phyloP scores from a whole-genome alignment of 2,113 vertebrate species.

The Dromiciops gliroides region DNA sequence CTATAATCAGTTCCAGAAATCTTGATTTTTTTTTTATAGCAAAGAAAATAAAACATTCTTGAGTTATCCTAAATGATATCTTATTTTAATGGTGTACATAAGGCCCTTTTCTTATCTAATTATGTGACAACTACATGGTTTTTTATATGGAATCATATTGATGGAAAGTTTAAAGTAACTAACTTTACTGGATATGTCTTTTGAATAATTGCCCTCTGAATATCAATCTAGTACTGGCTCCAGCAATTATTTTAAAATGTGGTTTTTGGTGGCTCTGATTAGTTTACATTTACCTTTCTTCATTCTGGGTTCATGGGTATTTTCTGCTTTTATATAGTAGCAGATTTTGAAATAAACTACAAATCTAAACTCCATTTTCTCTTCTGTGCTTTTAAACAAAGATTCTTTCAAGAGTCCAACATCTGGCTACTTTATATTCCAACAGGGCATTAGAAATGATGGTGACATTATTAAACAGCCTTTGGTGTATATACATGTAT shows the following conservation, averaged over 20 bases:
- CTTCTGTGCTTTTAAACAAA: not conserved
- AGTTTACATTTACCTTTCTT: not conserved
- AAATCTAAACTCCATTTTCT: constrained; percentile 1
- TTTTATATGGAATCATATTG: constrained; percentile 13
- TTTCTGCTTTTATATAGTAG: not conserved
- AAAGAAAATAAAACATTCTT: constrained; percentile 52
- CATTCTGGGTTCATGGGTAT: not conserved
- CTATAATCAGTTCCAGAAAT: constrained; percentile 56
- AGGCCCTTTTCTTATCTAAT: constrained; percentile 45
- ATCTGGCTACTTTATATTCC: not conserved
- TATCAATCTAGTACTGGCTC: constrained; percentile 16
- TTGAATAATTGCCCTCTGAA: constrained; percentile 6
- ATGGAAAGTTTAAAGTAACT: constrained; percentile 36
- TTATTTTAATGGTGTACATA: constrained; percentile 60
- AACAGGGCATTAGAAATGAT: not conserved
- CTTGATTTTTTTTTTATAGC: constrained; percentile 57
- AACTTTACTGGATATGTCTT: not conserved
- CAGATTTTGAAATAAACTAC: constrained; percentile 10
- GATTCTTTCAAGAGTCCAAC: not conserved
- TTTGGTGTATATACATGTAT: not conserved
- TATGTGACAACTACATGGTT: constrained; percentile 46
- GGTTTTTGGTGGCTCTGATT: not conserved
- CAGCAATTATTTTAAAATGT: constrained; percentile 14
- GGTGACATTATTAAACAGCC: not conserved
- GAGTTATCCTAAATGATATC: constrained; percentile 38